These are phyloP conservation scores for Oxyura jamaicensis DNA, from an alignment of 2,113 vertebrate species.

Conservation along the genomic window DNA sequence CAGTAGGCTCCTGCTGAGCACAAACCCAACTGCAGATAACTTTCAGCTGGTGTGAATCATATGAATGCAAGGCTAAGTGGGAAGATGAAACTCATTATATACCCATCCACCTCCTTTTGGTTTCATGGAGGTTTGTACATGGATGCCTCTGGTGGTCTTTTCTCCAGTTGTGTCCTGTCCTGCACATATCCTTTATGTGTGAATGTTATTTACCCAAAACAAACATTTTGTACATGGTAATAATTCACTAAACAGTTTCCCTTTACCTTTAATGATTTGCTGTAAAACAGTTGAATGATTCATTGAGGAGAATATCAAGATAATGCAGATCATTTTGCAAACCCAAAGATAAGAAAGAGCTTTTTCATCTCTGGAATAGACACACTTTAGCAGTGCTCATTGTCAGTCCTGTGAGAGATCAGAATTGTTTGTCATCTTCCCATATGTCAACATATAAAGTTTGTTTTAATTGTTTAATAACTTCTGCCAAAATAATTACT, in stretches of 20 bases:
- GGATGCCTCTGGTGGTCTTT: background rate
- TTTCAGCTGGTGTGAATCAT: background rate
- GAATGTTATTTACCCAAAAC: background rate
- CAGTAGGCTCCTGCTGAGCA: background rate
- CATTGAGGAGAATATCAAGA: constrained; percentile 6
- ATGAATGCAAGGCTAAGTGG: background rate
- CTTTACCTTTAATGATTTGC: constrained; percentile 12
- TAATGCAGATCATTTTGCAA: background rate
- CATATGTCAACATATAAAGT: background rate
- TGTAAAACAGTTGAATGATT: background rate
- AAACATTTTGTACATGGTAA: background rate
- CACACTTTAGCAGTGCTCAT: background rate
- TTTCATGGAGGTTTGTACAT: background rate
- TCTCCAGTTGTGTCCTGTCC: background rate
- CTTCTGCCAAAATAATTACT: constrained; percentile 1
- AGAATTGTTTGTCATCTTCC: background rate
- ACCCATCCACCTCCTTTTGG: background rate
- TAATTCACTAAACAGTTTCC: background rate
- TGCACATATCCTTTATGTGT: background rate
- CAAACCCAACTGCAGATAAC: background rate
- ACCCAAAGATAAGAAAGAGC: background rate
- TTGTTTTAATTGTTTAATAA: background rate
- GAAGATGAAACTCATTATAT: background rate
- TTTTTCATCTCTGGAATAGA: background rate
- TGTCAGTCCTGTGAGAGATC: background rate